Base-by-base conservation (phyloP, 1,140 invertebrate genomes). In the Eriocheir sinensis region DNA sequence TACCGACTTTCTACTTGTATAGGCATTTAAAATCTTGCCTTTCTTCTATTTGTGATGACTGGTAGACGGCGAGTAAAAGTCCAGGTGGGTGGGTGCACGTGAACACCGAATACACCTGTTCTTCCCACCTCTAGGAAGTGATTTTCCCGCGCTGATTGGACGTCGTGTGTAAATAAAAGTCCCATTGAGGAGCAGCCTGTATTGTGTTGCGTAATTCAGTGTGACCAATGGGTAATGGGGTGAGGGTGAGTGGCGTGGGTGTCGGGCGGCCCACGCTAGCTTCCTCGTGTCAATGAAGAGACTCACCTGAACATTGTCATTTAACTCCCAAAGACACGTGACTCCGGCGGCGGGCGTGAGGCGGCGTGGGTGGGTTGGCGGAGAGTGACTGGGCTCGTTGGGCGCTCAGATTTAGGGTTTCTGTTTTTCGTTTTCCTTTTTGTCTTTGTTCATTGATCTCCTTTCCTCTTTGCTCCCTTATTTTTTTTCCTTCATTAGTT, bases 221-320 rank as follows among this genome's bases (percentile, higher is more conserved):
- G 60, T n/a, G 60, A 72, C 27, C 60, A 72, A 72, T 72, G 60
- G 60, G 60, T 72, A 72, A 72, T 72, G 60, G 60, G 27, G 60
- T 72, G 60, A 72, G 60, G 21, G 60, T 72, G 60, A 72, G 60
- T 72, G 27, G 60, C 60, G 60, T 72, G 60, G n/a, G 60, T 72
- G 60, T 21, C 60, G n/a, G 60, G 21, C 60, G n/a, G 60, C 60
- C 60, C 60, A 72, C 21, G 21, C 60, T 72, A 72, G 9, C 60
- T 72, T 72, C 60, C 60, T 72, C 60, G 53, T 72, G 60, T 72
- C 60, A 72, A 72, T 72, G 60, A n/a, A 72, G 60, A 72, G 60
- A 72, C 60, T 72, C 21, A 72, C 60, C 60, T 72, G 17, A 72
- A 72, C 60, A 72, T 72, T 72, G 60, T 72, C 60, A 72, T 72